phyloP scores from a whole-genome alignment of 2,888 invertebrate species.

The Diaprepes abbreviatus region DNA sequence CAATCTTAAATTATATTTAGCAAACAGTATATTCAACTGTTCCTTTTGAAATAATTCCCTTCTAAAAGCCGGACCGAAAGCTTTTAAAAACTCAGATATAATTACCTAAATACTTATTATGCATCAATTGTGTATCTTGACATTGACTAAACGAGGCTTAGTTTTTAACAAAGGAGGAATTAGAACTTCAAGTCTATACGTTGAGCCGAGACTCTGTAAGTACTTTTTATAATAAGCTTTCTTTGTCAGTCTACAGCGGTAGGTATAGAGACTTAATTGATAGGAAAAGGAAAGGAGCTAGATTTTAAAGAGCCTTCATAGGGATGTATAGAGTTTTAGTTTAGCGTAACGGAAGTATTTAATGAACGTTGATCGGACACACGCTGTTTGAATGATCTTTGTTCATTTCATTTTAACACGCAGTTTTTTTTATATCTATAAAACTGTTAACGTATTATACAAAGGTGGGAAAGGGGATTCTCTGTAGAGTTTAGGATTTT shows the following conservation, averaged over 20 bases:
- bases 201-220: background rate
- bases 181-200: background rate
- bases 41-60: background rate
- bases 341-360: conserved; percentile 4
- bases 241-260: background rate
- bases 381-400: conserved; percentile 12
- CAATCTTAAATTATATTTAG: no score
- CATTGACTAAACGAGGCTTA: conserved; percentile 34
- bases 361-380: conserved; percentile 1
- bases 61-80: background rate
- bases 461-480: conserved; percentile 2
- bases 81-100: background rate
- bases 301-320: background rate
- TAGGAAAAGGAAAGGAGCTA: background rate
- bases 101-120: background rate
- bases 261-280: background rate
- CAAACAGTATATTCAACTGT: background rate
- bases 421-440: background rate
- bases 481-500: no score
- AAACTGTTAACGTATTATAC: background rate
- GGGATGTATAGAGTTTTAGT: background rate
- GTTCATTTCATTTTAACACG: background rate
- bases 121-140: conserved; percentile 36
- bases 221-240: background rate
- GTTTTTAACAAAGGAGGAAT: conserved; percentile 9